These are phyloP conservation scores for Tetragonula carbonaria DNA, from an alignment of 2,888 invertebrate genomes.

Conservation along the genomic window DNA sequence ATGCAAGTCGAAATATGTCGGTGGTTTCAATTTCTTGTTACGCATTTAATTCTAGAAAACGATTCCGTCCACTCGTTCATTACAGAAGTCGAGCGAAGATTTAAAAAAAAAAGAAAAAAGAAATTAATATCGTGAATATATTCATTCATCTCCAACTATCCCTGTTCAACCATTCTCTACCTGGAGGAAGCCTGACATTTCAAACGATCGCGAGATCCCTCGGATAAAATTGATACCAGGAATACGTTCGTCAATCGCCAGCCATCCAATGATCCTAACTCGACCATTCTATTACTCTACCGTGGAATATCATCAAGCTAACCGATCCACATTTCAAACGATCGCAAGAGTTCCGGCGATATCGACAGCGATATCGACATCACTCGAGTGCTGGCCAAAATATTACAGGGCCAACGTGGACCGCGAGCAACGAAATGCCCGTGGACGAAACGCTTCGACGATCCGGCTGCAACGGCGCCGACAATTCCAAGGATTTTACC, in stretches of 20 bases:
- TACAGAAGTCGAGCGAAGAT: no score
- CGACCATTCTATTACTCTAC: background rate
- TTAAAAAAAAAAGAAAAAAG: no score
- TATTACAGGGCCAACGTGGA: slow-evolving; percentile 27
- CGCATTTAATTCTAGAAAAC: no score
- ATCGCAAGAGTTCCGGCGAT: slow-evolving; percentile 2
- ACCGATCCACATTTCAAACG: background rate
- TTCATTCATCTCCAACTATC: no score
- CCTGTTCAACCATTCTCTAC: background rate
- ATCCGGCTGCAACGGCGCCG: slow-evolving; percentile 25
- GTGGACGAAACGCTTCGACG: slow-evolving; percentile 40
- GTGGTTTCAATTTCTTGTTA: no score
- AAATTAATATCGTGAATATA: no score
- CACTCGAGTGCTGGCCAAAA: slow-evolving; percentile 29
- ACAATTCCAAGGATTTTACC: slow-evolving; percentile 56
- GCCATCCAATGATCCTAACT: background rate
- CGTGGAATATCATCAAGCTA: background rate
- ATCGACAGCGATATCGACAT: slow-evolving; percentile 18
- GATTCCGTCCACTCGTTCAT: no score
- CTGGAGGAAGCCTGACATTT: background rate
- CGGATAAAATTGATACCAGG: background rate
- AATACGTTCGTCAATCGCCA: background rate
- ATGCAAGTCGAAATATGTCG: no score
- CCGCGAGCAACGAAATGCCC: slow-evolving; percentile 46
- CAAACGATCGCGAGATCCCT: slow-evolving; percentile 8